Evolutionary conservation across 2,797 vertebrate genomes (phyloP), one percentile per base, ranked within the genome.

Genomic region (Acrocephalus scirpaceus): DNA sequence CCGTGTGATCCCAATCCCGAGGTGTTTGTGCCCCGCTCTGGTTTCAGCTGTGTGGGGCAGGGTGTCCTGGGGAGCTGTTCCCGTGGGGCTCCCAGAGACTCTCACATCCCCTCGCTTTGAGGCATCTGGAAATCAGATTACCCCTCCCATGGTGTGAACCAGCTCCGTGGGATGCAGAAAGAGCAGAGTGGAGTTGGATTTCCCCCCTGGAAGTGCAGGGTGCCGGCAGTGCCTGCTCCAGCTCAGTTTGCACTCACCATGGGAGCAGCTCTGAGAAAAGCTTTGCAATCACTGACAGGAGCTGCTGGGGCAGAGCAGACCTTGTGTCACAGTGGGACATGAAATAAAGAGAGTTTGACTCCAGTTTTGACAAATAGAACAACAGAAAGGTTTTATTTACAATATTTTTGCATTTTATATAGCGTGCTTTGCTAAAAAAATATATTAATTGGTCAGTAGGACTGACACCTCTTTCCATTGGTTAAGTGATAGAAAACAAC

Each of bases 51-150:
- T 5, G 8, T 8, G 61, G 42, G 62, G 8, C 42, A 13, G 18
- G 11, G 4, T 36, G 53, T 5, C 57, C 7, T 2, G 10, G 56
- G 67, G 23, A 83, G 48, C 16, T 40, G 34, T 9, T 45, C 22
- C 32, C 0, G 0, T 14, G 51, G 11, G 19, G 5, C 3, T 61
- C 13, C 7, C 13, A 53, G 53, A 32, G 27, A 22, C 17, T 10
- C 64, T 42, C 32, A 44, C 30, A 13, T 6, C 29, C 14, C 13
- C 8, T 26, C 10, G 51, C 6, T 79, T 45, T 14, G 14, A 60
- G 30, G 5, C 47, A 40, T 54, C 51, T 45, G 71, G 53, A 86
- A 94, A 50, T 30, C 30, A 74, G 86, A 88, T 94, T 44, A 23
- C 48, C 92, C 87, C 94, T 93, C 91, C 77, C 40, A 3, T 42